Percentiles rank a stretch among this genome's conserved stretches.
phyloP scores from a whole-genome alignment of 2,888 invertebrate species.

The Andrena bucephala region DNA sequence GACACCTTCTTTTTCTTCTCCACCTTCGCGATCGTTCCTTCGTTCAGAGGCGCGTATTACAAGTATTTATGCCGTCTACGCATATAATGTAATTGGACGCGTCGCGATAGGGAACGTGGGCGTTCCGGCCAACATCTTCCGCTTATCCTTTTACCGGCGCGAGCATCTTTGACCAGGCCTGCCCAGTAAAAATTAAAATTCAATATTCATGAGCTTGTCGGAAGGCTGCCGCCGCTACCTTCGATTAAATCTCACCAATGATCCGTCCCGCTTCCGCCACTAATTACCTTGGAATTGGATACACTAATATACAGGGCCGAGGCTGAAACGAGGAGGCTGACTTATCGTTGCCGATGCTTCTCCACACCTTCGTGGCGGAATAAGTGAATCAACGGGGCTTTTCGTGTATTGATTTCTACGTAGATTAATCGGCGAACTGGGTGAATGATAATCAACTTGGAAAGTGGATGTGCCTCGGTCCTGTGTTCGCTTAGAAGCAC shows the following conservation, averaged over 20 bases:
- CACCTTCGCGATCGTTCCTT: slow-evolving; percentile 18
- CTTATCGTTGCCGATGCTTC: background rate
- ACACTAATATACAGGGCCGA: slow-evolving; percentile 4
- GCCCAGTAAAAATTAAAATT: slow-evolving; percentile 26
- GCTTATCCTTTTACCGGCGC: slow-evolving; percentile 48
- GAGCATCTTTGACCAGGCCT: slow-evolving; percentile 43
- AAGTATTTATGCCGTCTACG: slow-evolving; percentile 67
- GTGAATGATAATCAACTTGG: no score
- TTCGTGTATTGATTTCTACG: background rate
- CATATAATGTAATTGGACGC: slow-evolving; percentile 66
- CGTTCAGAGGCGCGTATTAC: slow-evolving; percentile 49
- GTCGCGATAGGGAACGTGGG: slow-evolving; percentile 56
- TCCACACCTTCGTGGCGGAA: background rate
- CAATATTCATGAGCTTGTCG: slow-evolving; percentile 50
- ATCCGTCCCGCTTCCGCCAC: slow-evolving; percentile 12
- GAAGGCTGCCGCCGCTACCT: background rate
- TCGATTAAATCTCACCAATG: slow-evolving; percentile 37
- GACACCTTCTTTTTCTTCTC: slow-evolving; percentile 55
- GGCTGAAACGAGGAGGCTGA: background rate
- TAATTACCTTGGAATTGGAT: slow-evolving; percentile 38
- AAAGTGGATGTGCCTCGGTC: no score
- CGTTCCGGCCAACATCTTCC: slow-evolving; percentile 45
- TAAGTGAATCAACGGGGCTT: background rate
- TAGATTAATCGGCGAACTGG: background rate
- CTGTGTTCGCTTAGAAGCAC: no score